phyloP scores from a whole-genome alignment of 2,888 invertebrate genomes.

The Eristalinus aeneus region DNA sequence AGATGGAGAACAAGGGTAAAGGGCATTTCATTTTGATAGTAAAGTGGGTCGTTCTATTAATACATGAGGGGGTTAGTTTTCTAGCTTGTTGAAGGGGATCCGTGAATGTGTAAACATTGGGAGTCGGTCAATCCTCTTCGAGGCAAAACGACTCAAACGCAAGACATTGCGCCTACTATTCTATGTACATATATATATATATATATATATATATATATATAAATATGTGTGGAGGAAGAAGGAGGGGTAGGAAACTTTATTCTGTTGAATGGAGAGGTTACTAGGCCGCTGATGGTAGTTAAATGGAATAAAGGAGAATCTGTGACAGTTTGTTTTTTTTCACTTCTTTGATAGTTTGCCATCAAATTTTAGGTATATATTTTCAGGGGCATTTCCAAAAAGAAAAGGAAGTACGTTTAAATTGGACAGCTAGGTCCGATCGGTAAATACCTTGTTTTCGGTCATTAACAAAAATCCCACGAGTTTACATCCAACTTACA shows the following conservation, averaged over 20 bases:
- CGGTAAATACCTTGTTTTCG: no score
- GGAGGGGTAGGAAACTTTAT: no score
- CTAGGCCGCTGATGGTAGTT: not conserved
- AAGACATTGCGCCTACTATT: not conserved
- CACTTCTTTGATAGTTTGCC: not conserved
- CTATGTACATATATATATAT: no score
- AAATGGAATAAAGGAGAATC: not conserved
- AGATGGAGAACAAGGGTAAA: not conserved
- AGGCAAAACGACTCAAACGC: not conserved
- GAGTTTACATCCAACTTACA: no score
- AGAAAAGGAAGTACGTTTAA: no score
- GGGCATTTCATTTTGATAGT: constrained; percentile 26
- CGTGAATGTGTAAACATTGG: constrained; percentile 23
- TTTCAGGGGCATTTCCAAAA: no score
- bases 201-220: no score
- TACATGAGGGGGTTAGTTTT: not conserved
- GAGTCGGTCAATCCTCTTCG: constrained; percentile 17
- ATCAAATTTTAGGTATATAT: no score
- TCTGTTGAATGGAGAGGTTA: not conserved
- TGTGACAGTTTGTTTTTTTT: not conserved
- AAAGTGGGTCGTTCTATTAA: constrained; percentile 40
- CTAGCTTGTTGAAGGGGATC: not conserved
- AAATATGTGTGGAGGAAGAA: no score
- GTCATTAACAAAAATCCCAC: no score
- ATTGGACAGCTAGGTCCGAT: no score